Base-by-base conservation (phyloP, 2,888 invertebrate species). In the Drosophila niveifrons region DNA sequence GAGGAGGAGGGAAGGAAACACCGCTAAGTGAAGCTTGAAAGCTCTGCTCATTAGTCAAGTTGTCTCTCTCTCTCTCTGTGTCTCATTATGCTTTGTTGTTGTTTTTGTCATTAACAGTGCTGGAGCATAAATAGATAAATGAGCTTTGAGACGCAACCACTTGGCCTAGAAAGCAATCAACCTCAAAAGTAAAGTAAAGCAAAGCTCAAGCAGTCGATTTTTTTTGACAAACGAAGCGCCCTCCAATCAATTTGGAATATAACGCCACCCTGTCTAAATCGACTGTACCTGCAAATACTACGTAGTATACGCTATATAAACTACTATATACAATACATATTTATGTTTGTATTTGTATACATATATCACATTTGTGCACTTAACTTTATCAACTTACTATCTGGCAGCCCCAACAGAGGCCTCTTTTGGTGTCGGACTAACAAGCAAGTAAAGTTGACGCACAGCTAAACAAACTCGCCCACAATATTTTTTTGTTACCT, bases 131-230 rank as follows among this genome's bases (percentile, higher is more conserved):
- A 70, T 63, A 67, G 70, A 61, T 66, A 65, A 80, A 77, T 65
- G 71, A 71, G 75, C 70, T 66, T 53, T 53, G 55, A 55, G 61
- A 31, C 63, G 44, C n/a, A 4, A 59, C 57, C 78, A 84, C 88
- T 90, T 90, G 89, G 88, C 90, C 90, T 88, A 88, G 88, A 82
- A 88, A 83, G 63, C 65, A 89, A 86, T 89, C 79, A 80, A 36
- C 36, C 36, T 36, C 36, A 36, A 36, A 58, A 36, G 11, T 18
- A 44, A 11, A 44, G 17, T 10, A 18, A 44, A 11, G 46, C 46
- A 34, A 46, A 55, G 51, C 56, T 58, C 28, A 61, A 43, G 18
- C 58, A 48, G 43, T 15, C 13, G 43, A 6, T 23, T 23, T 23
- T 36, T 28, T 29, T 58, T 44, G 55, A 51, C 70, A 74, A 39